A percentile compares a stretch with the other conserved stretches of the same genome.
Conservation (phyloP, 2,113 vertebrate genomes). For the Pyxicephalus adspersus region DNA sequence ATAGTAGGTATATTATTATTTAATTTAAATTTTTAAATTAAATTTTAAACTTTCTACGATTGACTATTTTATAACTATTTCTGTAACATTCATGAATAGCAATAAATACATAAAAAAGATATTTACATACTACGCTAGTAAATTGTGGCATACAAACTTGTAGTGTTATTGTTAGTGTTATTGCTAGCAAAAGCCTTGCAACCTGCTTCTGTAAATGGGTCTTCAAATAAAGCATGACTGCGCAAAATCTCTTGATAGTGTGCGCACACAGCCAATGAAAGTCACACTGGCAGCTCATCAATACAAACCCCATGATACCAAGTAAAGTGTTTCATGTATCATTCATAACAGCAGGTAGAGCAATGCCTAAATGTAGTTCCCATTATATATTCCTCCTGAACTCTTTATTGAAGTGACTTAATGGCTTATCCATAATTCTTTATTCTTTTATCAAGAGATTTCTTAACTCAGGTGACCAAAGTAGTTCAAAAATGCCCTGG, state of each 20-base stretch:
- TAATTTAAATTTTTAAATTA: no score
- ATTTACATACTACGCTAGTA: no score
- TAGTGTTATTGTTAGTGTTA: neutral
- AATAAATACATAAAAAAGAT: no score
- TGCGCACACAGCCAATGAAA: slow-evolving; percentile 56
- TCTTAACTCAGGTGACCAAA: slow-evolving; percentile 64
- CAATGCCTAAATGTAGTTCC: slow-evolving; percentile 63
- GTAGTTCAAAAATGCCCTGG: slow-evolving; percentile 64
- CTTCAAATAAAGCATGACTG: slow-evolving; percentile 25
- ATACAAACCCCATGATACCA: slow-evolving; percentile 60
- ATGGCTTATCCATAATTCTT: slow-evolving; percentile 70
- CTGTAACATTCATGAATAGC: no score
- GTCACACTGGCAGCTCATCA: slow-evolving; percentile 61
- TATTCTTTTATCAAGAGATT: slow-evolving; percentile 66
- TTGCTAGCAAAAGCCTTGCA: neutral
- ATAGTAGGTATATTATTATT: no score
- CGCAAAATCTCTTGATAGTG: slow-evolving; percentile 54
- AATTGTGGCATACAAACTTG: no score
- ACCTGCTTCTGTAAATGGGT: slow-evolving; percentile 6
- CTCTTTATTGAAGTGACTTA: slow-evolving; percentile 69
- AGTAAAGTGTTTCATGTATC: slow-evolving; percentile 69
- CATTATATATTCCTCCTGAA: slow-evolving; percentile 66
- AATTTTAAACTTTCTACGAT: no score
- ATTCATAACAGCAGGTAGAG: slow-evolving; percentile 67
- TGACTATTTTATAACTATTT: no score